Base-by-base conservation (phyloP, 1,140 invertebrate species). In the Brachionus sp. region DNA sequence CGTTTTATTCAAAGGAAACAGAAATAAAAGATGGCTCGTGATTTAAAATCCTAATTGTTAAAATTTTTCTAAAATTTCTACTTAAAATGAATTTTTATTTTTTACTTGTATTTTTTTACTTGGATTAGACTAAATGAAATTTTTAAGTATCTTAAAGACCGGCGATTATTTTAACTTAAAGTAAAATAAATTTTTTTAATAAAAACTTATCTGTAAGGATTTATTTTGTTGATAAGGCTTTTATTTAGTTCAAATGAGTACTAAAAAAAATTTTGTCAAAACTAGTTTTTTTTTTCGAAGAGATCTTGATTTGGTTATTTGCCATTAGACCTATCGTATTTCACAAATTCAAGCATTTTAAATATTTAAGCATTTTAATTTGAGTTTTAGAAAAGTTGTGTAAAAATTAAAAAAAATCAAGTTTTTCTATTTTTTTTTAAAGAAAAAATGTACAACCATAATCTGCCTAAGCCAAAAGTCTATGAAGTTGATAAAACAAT, bases 401-500 rank as follows among this genome's bases (percentile, higher is more conserved):
- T 6, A 23, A 57, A 57, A 57, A n/a, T 19, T 19, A 2, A 19
- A 1, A 2, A 57, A 5, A 5, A 5, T 19, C n/a, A 29, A 5
- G 7, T 37, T 70, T 70, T 35, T 70, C 16, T 70, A 25, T 33
- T 68, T 16, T n/a, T 33, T 37, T 35, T n/a, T 70, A 39, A 42
- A 39, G 29, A 37, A 66, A 66, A 39, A 70, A 75, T 75, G 70
- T 75, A 75, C 23, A 75, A 75, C 25, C 44, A 75, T 33, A 75
- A 75, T 46, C 46, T 75, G 29, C 70, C 70, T 25, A 75, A 75
- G 19, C 70, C 70, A 19, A 46, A 19, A 44, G 70, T 75, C 37
- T 75, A 75, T 39, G 39, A 75, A 75, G 44, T 75, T 46, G 70
- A 75, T 39, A 75, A 75, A 29, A 75, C 70, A 5, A 75, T 75